Evolutionary conservation across 2,797 vertebrate species (phyloP), one percentile per base, ranked within the genome.

Genomic region (Miichthys miiuy): DNA sequence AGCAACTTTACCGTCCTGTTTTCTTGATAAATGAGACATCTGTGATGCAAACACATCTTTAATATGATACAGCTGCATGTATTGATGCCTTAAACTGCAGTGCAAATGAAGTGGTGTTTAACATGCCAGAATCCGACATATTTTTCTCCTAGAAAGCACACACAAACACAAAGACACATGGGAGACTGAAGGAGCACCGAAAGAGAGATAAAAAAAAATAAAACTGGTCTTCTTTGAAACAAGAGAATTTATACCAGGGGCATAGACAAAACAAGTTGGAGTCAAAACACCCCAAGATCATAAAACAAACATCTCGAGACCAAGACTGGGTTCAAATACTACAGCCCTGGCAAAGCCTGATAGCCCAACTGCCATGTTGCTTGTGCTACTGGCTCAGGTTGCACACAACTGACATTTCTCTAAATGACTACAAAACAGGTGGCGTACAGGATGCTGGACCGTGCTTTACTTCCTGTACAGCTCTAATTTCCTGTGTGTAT

Each of bases 351-450:
- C 67, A 74, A 38, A 63, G 69, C 41, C 57, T 0, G 21, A 17
- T 3, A 30, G 60, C 69, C 60, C 56, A 41, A 10, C 56, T 75
- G 72, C 46, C 62, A 61, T 44, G 16, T 7, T 58, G 54, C 50
- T 46, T 62, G 56, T 71, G 66, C 61, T 72, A 21, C 55, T 77
- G 54, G 69, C 65, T 68, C 38, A 17, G 41, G 61, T 44, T 50
- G 21, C 62, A 55, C 62, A 80, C 46, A 51, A 71, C 61, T 81
- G 79, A 81, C 72, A 77, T 68, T 48, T 80, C 62, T 48, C 50
- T 73, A 70, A 78, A 89, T 57, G 52, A 79, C 71, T 58, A 69
- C 72, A 85, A 81, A 81, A 84, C 71, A 57, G 60, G 23, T 72
- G 68, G 71, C 3, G 4, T 75, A 82, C 76, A 85, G 65, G 60